phyloP scores from a whole-genome alignment of 2,797 vertebrate species.

The Cossypha niveicapilla region DNA sequence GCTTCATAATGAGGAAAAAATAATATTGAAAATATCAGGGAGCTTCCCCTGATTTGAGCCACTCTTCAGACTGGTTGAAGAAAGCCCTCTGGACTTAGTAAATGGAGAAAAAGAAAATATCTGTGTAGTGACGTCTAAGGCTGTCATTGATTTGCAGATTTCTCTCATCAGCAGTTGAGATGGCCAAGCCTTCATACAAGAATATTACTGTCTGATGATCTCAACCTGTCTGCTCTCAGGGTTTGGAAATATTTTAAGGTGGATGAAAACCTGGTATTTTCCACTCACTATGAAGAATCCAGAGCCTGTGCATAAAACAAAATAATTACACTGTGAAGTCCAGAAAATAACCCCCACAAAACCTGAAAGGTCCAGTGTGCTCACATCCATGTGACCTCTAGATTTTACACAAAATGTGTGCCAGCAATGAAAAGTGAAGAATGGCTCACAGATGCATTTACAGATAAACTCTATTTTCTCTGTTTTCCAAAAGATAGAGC shows the following conservation, averaged over 20 bases:
- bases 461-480: not conserved
- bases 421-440: not conserved
- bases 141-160: not conserved
- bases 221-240: not conserved
- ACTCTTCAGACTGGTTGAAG: not conserved
- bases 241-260: not conserved
- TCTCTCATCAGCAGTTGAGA: not conserved
- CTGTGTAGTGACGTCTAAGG: not conserved
- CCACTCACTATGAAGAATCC: not conserved
- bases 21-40: not conserved
- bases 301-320: not conserved
- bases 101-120: not conserved
- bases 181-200: not conserved
- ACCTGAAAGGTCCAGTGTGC: not conserved
- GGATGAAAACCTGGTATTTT: not conserved
- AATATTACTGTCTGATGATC: not conserved
- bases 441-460: not conserved
- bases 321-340: not conserved
- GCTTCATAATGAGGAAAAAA: not conserved
- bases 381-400: not conserved
- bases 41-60: not conserved
- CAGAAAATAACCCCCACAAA: not conserved
- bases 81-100: not conserved
- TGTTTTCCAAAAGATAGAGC: not conserved
- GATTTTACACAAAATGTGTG: not conserved